Evolutionary conservation across 2,797 vertebrate genomes (phyloP).

Genomic region (Eulemur rubriventer): DNA sequence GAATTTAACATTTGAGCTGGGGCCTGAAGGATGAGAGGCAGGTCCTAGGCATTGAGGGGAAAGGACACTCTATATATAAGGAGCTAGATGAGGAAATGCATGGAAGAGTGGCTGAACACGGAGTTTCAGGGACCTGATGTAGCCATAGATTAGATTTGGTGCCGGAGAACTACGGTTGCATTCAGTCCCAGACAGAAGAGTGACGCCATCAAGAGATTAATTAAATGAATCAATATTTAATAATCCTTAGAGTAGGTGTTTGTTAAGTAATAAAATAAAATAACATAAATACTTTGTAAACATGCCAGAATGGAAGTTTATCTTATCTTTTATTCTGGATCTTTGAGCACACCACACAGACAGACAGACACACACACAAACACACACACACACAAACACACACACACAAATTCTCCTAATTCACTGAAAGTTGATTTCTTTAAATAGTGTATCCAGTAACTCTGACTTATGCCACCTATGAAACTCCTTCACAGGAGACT

Average conservation of each 20-base stretch:
- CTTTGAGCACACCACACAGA: background rate
- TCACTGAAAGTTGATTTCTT: background rate
- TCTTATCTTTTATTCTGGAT: background rate
- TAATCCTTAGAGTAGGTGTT: background rate
- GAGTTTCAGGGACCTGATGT: background rate
- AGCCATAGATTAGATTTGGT: background rate
- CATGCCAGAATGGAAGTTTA: background rate
- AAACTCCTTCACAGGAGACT: background rate
- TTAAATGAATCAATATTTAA: background rate
- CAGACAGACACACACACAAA: background rate
- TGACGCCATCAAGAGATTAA: background rate
- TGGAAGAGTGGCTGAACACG: background rate
- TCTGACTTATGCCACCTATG: background rate
- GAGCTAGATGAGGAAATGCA: background rate
- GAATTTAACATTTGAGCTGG: background rate
- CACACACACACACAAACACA: background rate
- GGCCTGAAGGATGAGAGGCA: background rate
- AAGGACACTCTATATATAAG: background rate
- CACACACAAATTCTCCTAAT: background rate
- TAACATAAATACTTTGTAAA: background rate
- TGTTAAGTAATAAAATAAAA: background rate
- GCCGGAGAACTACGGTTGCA: background rate
- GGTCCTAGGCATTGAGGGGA: background rate
- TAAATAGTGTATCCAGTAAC: background rate
- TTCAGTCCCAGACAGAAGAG: background rate